A percentile compares a stretch with the other conserved stretches of the same genome.
Conservation (phyloP, 2,888 invertebrate genomes). For the Drosophila borborema region DNA sequence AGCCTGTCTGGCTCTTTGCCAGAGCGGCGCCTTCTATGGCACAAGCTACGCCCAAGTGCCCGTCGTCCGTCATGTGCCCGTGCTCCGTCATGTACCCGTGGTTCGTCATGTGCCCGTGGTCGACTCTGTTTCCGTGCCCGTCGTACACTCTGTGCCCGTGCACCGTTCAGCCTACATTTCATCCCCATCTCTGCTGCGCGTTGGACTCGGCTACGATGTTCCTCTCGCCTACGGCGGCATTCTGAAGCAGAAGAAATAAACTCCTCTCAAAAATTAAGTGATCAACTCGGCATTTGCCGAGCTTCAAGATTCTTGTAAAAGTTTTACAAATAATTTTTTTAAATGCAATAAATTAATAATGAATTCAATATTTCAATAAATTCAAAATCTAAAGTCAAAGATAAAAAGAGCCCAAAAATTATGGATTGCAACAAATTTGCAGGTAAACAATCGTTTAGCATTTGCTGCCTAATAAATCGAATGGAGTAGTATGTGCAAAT, state of each 20-base stretch:
- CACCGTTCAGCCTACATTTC: constrained; percentile 47
- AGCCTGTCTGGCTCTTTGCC: constrained; percentile 65
- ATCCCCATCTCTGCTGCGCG: constrained; percentile 39
- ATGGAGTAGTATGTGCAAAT: too few relatives aligned
- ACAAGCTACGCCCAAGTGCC: constrained; percentile 39
- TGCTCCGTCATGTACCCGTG: constrained; percentile 44
- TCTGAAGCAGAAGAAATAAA: constrained; percentile 62
- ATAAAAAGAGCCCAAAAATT: background rate
- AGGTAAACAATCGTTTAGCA: too few relatives aligned
- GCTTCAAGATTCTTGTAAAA: constrained; percentile 1
- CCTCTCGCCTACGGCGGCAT: constrained; percentile 67
- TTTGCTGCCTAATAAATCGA: too few relatives aligned
- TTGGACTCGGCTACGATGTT: constrained; percentile 58
- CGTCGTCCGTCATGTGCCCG: constrained; percentile 40
- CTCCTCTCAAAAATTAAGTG: background rate
- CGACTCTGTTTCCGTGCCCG: constrained; percentile 48
- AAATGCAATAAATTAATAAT: background rate
- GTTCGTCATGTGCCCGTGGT: constrained; percentile 51
- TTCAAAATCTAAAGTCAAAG: constrained; percentile 18
- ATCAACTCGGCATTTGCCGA: background rate
- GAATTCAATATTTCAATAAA: constrained; percentile 20
- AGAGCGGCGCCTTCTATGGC: constrained; percentile 67
- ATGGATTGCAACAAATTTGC: too few relatives aligned
- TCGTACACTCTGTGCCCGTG: constrained; percentile 48
- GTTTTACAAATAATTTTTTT: constrained; percentile 24